Percentiles rank a stretch among this genome's conserved stretches.
Evolutionary conservation across 1,140 invertebrate species (phyloP).

Genomic region (Drosophila simulans): DNA sequence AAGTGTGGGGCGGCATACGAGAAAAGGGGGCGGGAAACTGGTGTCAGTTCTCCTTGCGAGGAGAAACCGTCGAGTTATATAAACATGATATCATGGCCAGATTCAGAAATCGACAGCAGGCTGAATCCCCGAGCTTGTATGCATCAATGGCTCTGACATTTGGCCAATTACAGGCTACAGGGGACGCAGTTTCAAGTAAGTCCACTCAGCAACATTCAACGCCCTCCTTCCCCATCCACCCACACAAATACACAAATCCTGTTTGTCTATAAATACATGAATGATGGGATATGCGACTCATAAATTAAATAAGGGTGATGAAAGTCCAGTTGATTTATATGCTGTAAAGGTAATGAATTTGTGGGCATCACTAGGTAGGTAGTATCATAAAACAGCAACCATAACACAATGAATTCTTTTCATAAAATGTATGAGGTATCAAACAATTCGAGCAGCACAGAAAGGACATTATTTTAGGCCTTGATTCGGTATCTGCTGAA

Average conservation of each 20-base stretch:
- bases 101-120: conserved; percentile 1
- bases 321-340: no score
- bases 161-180: conserved; percentile 30
- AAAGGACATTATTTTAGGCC: conserved; percentile 20
- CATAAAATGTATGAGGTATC: conserved; percentile 9
- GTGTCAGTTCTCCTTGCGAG: conserved; percentile 26
- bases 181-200: conserved; percentile 24
- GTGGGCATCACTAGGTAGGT: no score
- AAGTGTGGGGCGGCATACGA: conserved; percentile 59
- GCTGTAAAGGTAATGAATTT: no score
- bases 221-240: not conserved
- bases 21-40: not conserved
- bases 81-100: conserved; percentile 50
- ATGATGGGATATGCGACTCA: conserved; percentile 4
- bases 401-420: no score
- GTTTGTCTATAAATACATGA: conserved; percentile 39
- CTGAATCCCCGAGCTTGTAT: not conserved
- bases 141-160: conserved; percentile 32
- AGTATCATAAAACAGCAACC: no score
- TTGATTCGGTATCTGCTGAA: conserved; percentile 41
- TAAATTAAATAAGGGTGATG: not conserved
- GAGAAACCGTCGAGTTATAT: conserved; percentile 46
- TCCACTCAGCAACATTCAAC: conserved; percentile 45
- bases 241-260: conserved; percentile 38
- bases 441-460: not conserved